phyloP scores from a whole-genome alignment of 2,797 vertebrate species.

The Semotilus atromaculatus region DNA sequence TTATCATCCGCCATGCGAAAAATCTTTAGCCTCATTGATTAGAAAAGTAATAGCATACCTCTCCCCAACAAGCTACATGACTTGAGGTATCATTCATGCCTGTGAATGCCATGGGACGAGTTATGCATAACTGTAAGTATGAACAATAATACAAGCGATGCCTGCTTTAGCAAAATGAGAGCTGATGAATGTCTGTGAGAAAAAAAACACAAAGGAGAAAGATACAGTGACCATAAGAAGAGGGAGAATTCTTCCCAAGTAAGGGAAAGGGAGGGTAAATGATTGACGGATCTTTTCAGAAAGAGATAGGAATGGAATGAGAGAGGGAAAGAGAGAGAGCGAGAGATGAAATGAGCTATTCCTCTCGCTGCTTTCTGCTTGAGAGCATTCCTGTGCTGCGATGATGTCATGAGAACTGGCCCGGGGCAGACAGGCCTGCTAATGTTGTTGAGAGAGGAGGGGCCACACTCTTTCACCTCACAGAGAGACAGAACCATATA shows the following conservation, averaged over 20 bases:
- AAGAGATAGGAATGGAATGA: slow-evolving; percentile 52
- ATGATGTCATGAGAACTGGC: slow-evolving; percentile 87
- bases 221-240: slow-evolving; percentile 25
- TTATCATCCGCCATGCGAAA: background rate
- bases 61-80: background rate
- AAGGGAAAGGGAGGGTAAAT: slow-evolving; percentile 34
- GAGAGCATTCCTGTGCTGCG: slow-evolving; percentile 82
- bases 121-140: background rate
- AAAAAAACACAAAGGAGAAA: slow-evolving; percentile 9
- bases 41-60: background rate
- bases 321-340: slow-evolving; percentile 29
- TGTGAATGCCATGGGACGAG: background rate
- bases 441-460: slow-evolving; percentile 79
- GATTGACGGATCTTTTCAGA: slow-evolving; percentile 36
- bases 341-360: slow-evolving; percentile 50
- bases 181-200: slow-evolving; percentile 13
- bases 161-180: background rate
- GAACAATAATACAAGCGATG: slow-evolving; percentile 10
- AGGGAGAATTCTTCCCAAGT: slow-evolving; percentile 24
- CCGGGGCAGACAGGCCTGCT: slow-evolving; percentile 82
- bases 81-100: background rate
- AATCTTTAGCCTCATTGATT: background rate
- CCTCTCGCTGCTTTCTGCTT: slow-evolving; percentile 73
- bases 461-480: slow-evolving; percentile 72
- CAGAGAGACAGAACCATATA: slow-evolving; percentile 72